These are phyloP conservation scores for Neodiprion virginianus DNA, from an alignment of 1,140 invertebrate species.

Conservation along the genomic window DNA sequence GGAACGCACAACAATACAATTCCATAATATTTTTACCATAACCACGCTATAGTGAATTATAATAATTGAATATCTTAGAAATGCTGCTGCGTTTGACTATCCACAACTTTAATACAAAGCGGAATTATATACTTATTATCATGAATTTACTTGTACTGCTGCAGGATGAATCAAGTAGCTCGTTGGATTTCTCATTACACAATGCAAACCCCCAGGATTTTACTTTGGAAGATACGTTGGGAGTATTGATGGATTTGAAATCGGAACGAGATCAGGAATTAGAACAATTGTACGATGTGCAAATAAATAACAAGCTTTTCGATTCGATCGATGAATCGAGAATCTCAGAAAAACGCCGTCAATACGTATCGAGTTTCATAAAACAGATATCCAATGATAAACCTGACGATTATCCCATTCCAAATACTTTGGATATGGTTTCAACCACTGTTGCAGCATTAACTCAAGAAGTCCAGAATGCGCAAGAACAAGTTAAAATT, in stretches of 20 bases:
- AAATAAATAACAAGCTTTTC: slow-evolving; percentile 35
- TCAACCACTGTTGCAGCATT: slow-evolving; percentile 32
- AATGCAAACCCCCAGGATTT: slow-evolving; percentile 25
- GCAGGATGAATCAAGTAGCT: too few species aligned
- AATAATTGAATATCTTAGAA: too few species aligned
- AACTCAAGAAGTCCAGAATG: slow-evolving; percentile 29
- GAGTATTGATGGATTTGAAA: slow-evolving; percentile 34
- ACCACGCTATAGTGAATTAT: too few species aligned
- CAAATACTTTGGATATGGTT: slow-evolving; percentile 39
- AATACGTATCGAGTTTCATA: slow-evolving; percentile 30
- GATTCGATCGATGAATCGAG: slow-evolving; percentile 24
- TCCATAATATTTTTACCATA: too few species aligned
- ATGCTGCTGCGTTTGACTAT: too few species aligned
- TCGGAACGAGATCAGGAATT: slow-evolving; percentile 32
- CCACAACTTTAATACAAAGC: too few species aligned
- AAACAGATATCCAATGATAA: slow-evolving; percentile 32
- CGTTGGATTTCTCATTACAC: too few species aligned
- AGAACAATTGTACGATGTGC: slow-evolving; percentile 31
- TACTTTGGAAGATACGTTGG: slow-evolving; percentile 42
- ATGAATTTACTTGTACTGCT: too few species aligned
- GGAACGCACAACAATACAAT: too few species aligned
- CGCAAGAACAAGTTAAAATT: slow-evolving; percentile 21
- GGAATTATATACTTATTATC: too few species aligned
- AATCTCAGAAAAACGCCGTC: slow-evolving; percentile 34
- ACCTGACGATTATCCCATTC: slow-evolving; percentile 39